Evolutionary conservation across 2,797 vertebrate species (phyloP), one percentile per base, ranked within the genome.

Genomic region (Synanceia verrucosa): DNA sequence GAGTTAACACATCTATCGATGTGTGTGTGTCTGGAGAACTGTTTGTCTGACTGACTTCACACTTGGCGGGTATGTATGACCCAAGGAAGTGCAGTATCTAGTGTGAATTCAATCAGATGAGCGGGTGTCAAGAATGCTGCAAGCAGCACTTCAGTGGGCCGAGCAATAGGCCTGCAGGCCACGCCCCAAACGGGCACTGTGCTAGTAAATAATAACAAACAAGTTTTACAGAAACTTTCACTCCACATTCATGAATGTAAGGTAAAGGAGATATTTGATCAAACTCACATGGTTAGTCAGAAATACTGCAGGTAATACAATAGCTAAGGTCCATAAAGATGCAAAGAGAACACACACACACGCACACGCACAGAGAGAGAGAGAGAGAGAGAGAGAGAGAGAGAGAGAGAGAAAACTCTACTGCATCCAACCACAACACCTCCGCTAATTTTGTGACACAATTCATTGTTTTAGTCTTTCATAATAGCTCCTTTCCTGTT

Each of bases 281-380:
- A 7, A 62, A 79, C 68, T 69, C 79, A 86, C 64, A 72, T 59
- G 58, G 29, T 7, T 37, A 48, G 19, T 70, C 31, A 65, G 31
- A 84, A 79, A 83, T 78, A 83, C 76, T 79, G 76, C 59, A 73
- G 26, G 24, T 77, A 78, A 81, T 52, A 69, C n/a, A 55, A 46
- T 41, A 78, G 36, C 48, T 67, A 41, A 65, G 12, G n/a, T 28
- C 59, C 39, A 64, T 18, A 62, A 73, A 64, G 37, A 70, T 7
- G 4, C 29, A 51, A 50, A 65, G 67, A 43, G 16, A 41, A 65
- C 62, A 52, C 71, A 71, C 52, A 63, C 61, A 76, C 65, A 78
- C 64, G 78, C 67, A 79, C 71, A 79, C 47, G 76, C 56, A 50
- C 43, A 5, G 51, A n/a, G n/a, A n/a, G n/a, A n/a, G n/a, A n/a